phyloP scores from a whole-genome alignment of 2,888 invertebrate species.

The Tortricodes alternella region DNA sequence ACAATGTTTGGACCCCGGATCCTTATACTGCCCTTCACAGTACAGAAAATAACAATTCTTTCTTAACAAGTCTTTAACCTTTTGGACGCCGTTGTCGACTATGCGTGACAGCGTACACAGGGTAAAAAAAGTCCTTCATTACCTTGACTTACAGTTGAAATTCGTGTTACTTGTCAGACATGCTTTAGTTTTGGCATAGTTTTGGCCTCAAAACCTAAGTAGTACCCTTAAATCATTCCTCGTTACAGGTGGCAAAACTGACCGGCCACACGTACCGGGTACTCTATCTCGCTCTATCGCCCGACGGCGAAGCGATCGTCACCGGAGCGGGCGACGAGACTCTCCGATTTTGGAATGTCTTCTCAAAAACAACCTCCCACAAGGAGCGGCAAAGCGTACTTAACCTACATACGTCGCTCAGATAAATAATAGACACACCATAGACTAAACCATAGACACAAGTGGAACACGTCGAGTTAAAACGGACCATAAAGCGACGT shows the following conservation, averaged over 20 bases:
- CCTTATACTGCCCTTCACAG: too few relatives aligned
- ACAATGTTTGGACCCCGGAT: too few relatives aligned
- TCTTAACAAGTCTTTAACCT: too few relatives aligned
- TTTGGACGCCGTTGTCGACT: too few relatives aligned
- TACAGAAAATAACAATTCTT: too few relatives aligned
- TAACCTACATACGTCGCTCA: constrained; percentile 93
- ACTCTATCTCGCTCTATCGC: constrained; percentile 97
- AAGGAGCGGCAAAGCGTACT: constrained; percentile 96
- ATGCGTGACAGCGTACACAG: too few relatives aligned
- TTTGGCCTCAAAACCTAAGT: neutral
- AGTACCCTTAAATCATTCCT: neutral
- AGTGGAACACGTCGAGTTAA: neutral
- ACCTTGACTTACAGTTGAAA: too few relatives aligned
- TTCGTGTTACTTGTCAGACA: too few relatives aligned
- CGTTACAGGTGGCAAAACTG: constrained; percentile 93
- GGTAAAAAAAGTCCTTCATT: too few relatives aligned
- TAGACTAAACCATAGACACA: neutral
- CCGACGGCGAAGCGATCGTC: constrained; percentile 99
- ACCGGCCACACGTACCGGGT: constrained; percentile 98
- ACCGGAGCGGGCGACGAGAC: constrained; percentile 99
- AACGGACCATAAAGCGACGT: neutral
- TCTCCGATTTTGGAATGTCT: constrained; percentile 99
- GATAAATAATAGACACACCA: constrained; percentile 66
- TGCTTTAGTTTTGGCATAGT: too few relatives aligned
- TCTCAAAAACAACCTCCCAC: constrained; percentile 97